Evolutionary conservation across 2,113 vertebrate genomes (phyloP).

Genomic region (Tauraco erythrolophus): DNA sequence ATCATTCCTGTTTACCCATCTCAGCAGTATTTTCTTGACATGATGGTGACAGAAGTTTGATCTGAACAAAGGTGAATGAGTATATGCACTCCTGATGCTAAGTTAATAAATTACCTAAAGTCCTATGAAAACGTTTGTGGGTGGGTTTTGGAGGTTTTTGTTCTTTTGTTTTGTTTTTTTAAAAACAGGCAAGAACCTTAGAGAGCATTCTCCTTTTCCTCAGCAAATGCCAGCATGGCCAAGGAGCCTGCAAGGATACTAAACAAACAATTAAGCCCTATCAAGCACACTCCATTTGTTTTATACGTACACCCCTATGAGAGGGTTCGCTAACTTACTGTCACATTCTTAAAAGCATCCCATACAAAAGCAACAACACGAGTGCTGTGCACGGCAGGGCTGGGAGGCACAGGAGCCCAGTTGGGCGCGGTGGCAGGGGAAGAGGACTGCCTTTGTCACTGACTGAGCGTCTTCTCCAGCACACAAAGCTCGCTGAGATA

Average conservation of each 20-base stretch:
- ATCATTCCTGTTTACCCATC: neutral
- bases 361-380: neutral
- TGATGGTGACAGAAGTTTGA: neutral
- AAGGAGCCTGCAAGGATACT: neutral
- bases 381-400: neutral
- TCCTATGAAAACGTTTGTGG: neutral
- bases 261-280: neutral
- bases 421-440: fast-evolving
- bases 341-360: neutral
- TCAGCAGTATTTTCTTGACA: neutral
- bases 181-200: neutral
- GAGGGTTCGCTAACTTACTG: neutral
- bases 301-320: neutral
- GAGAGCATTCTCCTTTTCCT: neutral
- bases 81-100: neutral
- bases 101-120: neutral
- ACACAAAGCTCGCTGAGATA: too few species aligned
- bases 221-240: neutral
- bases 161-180: neutral
- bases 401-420: fast-evolving
- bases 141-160: neutral
- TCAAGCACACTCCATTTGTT: neutral
- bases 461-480: fast-evolving
- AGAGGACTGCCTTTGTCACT: neutral
- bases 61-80: neutral